A percentile compares a stretch with the other conserved stretches of the same genome.
These are phyloP conservation scores for Microtus richardsoni DNA, from an alignment of 2,113 vertebrate species.

Conservation along the genomic window DNA sequence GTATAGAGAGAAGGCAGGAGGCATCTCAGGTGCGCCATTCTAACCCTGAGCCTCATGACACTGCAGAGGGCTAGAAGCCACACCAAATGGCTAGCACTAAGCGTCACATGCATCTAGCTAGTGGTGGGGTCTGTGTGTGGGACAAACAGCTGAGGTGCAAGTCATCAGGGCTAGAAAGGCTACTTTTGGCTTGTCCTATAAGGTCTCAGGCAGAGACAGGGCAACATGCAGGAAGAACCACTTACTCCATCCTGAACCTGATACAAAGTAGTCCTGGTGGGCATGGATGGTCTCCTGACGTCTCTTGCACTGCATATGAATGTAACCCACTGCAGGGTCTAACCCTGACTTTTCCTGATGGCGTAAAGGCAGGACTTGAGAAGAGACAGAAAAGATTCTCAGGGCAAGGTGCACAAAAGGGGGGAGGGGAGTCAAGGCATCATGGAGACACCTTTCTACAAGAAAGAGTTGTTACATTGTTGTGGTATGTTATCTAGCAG, in stretches of 20 bases:
- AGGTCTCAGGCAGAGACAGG: slow-evolving; percentile 18
- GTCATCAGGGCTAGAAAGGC: neutral
- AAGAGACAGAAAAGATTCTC: neutral
- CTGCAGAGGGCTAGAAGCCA: neutral
- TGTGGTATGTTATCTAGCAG: accelerated
- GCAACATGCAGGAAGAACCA: slow-evolving; percentile 54
- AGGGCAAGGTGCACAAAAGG: accelerated
- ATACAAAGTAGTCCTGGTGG: neutral
- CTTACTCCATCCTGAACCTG: neutral
- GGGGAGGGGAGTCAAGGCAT: neutral
- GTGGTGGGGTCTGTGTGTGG: neutral
- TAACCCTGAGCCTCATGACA: neutral
- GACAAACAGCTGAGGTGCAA: neutral
- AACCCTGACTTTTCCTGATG: neutral
- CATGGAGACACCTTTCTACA: neutral
- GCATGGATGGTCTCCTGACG: accelerated
- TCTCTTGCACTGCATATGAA: accelerated
- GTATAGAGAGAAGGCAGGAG: slow-evolving; percentile 25
- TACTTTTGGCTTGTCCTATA: neutral
- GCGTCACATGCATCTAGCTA: slow-evolving; percentile 17
- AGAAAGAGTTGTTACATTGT: neutral
- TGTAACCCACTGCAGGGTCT: neutral
- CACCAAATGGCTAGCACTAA: neutral
- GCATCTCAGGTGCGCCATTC: neutral
- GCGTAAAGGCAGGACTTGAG: accelerated